A percentile compares a stretch with the other conserved stretches of the same genome.
Conservation (phyloP, 2,797 vertebrate species). For the Pantherophis vulpinus region DNA sequence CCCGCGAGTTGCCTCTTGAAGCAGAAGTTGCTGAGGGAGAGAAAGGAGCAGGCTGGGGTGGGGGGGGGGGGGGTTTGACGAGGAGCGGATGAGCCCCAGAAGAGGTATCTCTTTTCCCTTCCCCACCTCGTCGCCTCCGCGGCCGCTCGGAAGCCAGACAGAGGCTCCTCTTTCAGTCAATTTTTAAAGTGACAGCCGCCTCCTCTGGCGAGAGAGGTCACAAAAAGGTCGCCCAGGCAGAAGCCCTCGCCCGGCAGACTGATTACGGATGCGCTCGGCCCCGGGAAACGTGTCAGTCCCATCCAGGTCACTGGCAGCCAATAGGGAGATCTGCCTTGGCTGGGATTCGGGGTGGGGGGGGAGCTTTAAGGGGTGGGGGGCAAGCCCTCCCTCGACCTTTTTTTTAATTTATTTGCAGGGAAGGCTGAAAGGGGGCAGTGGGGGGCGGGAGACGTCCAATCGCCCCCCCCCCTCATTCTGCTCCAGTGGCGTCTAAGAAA, state of each 20-base stretch:
- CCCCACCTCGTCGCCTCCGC: not conserved
- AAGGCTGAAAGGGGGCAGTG: not conserved
- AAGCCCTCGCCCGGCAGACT: slow-evolving; percentile 72
- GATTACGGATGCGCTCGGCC: slow-evolving; percentile 70
- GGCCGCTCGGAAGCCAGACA: slow-evolving; percentile 75
- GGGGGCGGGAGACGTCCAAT: not conserved
- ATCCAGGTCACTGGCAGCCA: slow-evolving; percentile 61
- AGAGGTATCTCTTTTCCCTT: not conserved
- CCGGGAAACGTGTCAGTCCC: slow-evolving; percentile 54
- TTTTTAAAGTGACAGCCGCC: slow-evolving; percentile 88
- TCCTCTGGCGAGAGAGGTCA: slow-evolving; percentile 84
- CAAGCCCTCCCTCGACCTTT: not conserved
- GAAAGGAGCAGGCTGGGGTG: slow-evolving; percentile 22
- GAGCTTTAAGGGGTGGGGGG: not conserved
- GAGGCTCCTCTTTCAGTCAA: slow-evolving; percentile 78
- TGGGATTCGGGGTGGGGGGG: slow-evolving; percentile 23
- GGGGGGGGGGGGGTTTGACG: too few relatives aligned
- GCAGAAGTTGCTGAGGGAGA: slow-evolving; percentile 66
- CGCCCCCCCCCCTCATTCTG: not conserved
- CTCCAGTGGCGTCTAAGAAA: not conserved
- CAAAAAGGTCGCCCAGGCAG: slow-evolving; percentile 80
- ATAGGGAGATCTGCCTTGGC: slow-evolving; percentile 56
- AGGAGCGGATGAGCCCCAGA: not conserved
- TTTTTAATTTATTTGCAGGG: not conserved
- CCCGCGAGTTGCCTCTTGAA: slow-evolving; percentile 75